Percentiles rank a stretch among this genome's conserved stretches.
Conservation (phyloP, 2,113 vertebrate species). For the Chamaetylas fuelleborni region DNA sequence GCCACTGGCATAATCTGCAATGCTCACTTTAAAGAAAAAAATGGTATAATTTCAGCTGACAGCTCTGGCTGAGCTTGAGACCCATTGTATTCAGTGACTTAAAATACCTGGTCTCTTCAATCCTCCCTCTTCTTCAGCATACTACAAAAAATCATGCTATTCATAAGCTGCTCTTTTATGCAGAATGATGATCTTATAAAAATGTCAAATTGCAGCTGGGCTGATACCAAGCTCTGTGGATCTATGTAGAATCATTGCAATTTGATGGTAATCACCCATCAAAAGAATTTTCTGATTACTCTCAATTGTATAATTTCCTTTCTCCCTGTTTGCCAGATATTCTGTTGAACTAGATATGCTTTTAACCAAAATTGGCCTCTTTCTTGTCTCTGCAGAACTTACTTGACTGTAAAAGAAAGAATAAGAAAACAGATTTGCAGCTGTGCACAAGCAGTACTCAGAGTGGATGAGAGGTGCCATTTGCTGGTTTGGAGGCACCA, state of each 20-base stretch:
- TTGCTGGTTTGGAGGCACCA: not conserved
- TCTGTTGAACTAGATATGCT: conserved; percentile 2
- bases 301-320: not conserved
- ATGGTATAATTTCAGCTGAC: not conserved
- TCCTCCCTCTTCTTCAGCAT: not conserved
- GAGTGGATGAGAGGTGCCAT: not conserved
- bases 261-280: conserved; percentile 17
- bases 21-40: not conserved
- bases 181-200: not conserved
- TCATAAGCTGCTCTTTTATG: not conserved
- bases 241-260: conserved; percentile 1
- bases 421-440: not conserved
- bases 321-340: not conserved
- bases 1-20: not conserved
- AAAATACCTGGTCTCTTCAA: not conserved
- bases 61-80: not conserved
- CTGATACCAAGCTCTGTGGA: not conserved
- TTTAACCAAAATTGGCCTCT: conserved; percentile 18
- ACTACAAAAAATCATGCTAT: not conserved
- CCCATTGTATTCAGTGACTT: not conserved
- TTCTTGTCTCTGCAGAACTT: not conserved
- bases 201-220: not conserved
- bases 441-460: not conserved
- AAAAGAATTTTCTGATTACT: conserved; percentile 28
- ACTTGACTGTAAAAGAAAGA: not conserved